Conservation (phyloP, 2,888 invertebrate species). For the Parascotia fuliginaria region DNA sequence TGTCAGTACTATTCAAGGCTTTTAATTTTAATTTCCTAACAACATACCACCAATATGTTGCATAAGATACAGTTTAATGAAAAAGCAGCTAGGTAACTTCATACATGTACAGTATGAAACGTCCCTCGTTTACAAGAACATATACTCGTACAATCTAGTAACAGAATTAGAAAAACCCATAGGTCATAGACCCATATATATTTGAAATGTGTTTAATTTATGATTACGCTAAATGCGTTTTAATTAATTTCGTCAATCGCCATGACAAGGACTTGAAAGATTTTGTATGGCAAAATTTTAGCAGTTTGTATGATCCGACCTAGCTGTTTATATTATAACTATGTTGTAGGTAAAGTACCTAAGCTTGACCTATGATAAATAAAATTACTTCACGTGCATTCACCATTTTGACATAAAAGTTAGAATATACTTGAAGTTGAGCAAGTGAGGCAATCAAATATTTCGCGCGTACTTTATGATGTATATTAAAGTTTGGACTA, state of each 20-base stretch:
- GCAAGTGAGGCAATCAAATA: conserved; percentile 16
- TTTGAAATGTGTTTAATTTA: no score
- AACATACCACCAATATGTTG: not conserved
- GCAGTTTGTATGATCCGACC: not conserved
- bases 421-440: conserved; percentile 12
- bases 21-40: not conserved
- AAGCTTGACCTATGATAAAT: conserved; percentile 9
- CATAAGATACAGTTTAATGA: not conserved
- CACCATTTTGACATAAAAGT: conserved; percentile 27
- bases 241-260: no score
- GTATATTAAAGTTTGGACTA: no score
- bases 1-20: conserved; percentile 1
- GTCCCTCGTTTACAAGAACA: no score
- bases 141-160: no score
- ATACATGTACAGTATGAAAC: not conserved
- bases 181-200: no score
- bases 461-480: not conserved
- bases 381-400: conserved; percentile 1
- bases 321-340: not conserved
- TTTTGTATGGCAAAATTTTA: no score
- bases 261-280: no score
- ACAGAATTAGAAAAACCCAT: no score
- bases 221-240: no score
- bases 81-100: not conserved
- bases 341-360: not conserved